Evolutionary conservation across 2,888 invertebrate genomes (phyloP).

Genomic region (Quadroppia sp.): DNA sequence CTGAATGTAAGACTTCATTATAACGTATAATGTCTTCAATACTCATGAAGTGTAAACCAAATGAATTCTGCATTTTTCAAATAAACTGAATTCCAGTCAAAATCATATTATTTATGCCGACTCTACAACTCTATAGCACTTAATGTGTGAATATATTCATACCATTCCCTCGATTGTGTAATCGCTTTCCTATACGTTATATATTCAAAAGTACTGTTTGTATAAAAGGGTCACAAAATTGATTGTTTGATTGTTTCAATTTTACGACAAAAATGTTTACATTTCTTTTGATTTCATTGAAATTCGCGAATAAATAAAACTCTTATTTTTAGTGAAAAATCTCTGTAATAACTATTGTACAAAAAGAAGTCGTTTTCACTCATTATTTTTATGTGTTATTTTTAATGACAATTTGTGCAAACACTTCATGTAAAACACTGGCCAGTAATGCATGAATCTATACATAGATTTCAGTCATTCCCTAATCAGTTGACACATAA

Average conservation of each 20-base stretch:
- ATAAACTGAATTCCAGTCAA: constrained; percentile 3
- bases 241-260: background rate
- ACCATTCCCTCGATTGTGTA: background rate
- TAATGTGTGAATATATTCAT: background rate
- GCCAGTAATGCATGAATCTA: too few species aligned
- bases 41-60: background rate
- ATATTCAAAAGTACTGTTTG: background rate
- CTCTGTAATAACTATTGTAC: too few species aligned
- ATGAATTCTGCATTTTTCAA: constrained; percentile 7
- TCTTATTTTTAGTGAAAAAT: too few species aligned
- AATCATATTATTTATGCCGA: background rate
- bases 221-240: too few species aligned
- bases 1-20: background rate
- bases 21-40: background rate
- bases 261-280: background rate
- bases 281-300: too few species aligned
- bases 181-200: background rate
- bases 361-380: too few species aligned
- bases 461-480: too few species aligned
- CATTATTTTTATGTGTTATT: too few species aligned
- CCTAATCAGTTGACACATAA: too few species aligned
- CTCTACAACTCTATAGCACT: background rate
- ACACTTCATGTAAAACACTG: too few species aligned
- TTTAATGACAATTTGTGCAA: too few species aligned
- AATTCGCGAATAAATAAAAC: too few species aligned